Evolutionary conservation across 2,888 invertebrate genomes (phyloP), one percentile per base, ranked within the genome.

Genomic region (Phragmatobia fuliginosa): DNA sequence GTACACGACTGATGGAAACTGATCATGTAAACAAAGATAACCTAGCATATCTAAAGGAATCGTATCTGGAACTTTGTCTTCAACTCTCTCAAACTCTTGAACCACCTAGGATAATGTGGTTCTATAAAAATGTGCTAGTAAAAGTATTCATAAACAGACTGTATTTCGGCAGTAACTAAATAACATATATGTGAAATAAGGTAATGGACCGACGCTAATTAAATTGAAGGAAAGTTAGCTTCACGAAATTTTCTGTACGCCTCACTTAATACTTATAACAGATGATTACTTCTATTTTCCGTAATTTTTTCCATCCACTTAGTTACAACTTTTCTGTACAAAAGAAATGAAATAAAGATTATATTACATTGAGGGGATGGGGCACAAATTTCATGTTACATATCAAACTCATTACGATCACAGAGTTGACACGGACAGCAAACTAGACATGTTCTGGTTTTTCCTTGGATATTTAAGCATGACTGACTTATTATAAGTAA

Each of bases 181-280:
- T 21, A 45, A 45, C 21, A 61, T 16, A 61, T 61, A 33, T 18
- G 33, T 60, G 52, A 52, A 52, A 33, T 38, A 16, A 61, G 52
- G 31, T 52, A 38, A 67, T 67, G 66, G 32, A 1, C 18, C n/a
- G n/a, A 49, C 16, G 52, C 31, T 56, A 67, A 67, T 62, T 56
- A 56, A 56, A 62, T 62, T 41, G 56, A 67, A 67, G 49, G 28
- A 16, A 61, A 67, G 67, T 62, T 67, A 6, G 38, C 36, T 38
- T 14, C 52, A 49, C 28, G 33, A 18, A n/a, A 38, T 56, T 16
- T 36, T 52, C 62, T 52, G 56, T 11, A 67, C 41, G 62, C 32
- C 25, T 62, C 21, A 62, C 33, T 62, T 56, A 56, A 28, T 49
- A 49, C n/a, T 49, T 49, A 49, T 49, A 49, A 49, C n/a, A 49